phyloP scores from a whole-genome alignment of 92 coral and sea anemone genomes.

The Siderastrea radians region DNA sequence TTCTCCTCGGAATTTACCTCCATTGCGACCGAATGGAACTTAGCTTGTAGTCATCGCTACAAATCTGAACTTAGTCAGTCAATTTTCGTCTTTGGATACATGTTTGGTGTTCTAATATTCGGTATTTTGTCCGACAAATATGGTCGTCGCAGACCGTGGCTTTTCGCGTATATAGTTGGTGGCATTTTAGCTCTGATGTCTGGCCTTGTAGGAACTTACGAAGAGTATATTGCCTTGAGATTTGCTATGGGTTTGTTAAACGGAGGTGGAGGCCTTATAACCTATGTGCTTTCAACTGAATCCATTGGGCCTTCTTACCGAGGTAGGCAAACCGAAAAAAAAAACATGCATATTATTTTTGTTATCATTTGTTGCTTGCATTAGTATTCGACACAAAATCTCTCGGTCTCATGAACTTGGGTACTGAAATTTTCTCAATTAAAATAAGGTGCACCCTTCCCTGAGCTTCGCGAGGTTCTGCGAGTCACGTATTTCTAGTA shows the following conservation, averaged over 20 bases:
- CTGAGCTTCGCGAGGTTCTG: too few relatives aligned
- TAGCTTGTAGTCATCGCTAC: slow-evolving; percentile 83
- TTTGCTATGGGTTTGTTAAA: slow-evolving; percentile 74
- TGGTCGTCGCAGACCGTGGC: slow-evolving; percentile 83
- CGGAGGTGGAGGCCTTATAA: slow-evolving; percentile 78
- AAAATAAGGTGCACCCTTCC: too few relatives aligned
- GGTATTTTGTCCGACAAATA: slow-evolving; percentile 82
- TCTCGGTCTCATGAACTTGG: too few relatives aligned
- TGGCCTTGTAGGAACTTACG: slow-evolving; percentile 77
- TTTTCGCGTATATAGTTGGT: slow-evolving; percentile 55
- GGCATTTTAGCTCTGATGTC: slow-evolving; percentile 66
- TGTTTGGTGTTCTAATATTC: slow-evolving; percentile 77
- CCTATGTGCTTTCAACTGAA: slow-evolving; percentile 83
- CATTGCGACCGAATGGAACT: slow-evolving; percentile 85
- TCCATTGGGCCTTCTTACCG: slow-evolving; percentile 83
- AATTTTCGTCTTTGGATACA: slow-evolving; percentile 79
- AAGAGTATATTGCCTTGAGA: slow-evolving; percentile 70
- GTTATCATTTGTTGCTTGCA: too few relatives aligned
- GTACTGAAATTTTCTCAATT: too few relatives aligned
- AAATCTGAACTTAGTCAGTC: slow-evolving; percentile 83
- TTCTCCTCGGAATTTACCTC: slow-evolving; percentile 82
- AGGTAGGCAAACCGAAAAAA: slow-evolving; percentile 57
- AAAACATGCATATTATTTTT: background rate
- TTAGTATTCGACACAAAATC: too few relatives aligned
- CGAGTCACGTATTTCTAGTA: too few relatives aligned